phyloP scores from a whole-genome alignment of 2,113 vertebrate species.

The Nasalis larvatus region DNA sequence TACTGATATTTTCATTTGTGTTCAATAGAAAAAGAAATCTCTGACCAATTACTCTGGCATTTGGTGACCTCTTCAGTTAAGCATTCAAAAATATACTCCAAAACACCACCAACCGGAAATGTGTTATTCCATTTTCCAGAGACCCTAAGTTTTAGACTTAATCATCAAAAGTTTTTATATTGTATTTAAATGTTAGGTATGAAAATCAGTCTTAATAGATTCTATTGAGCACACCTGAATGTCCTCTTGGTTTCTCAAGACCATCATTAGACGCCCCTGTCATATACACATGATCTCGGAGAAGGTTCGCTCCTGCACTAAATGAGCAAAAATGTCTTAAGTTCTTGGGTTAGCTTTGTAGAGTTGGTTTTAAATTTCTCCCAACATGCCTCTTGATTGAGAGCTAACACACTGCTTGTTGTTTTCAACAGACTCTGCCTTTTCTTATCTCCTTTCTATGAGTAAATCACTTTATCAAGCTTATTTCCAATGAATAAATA shows the following conservation, averaged over 20 bases:
- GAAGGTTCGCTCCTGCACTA: not conserved
- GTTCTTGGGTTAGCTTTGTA: not conserved
- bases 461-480: not conserved
- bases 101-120: not conserved
- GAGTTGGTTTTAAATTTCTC: not conserved
- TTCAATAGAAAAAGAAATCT: not conserved
- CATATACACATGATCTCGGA: not conserved
- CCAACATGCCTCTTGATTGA: no score
- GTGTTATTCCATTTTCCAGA: not conserved
- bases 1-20: not conserved
- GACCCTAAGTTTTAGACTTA: not conserved
- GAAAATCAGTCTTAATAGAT: not conserved
- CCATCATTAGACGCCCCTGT: accelerated
- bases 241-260: not conserved
- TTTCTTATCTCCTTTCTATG: not conserved
- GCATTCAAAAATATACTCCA: not conserved
- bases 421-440: not conserved
- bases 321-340: not conserved
- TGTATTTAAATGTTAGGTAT: not conserved
- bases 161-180: not conserved
- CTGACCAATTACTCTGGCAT: not conserved
- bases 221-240: not conserved
- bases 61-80: not conserved
- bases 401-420: not conserved
- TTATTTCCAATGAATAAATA: not conserved